Evolutionary conservation across 1,140 invertebrate species (phyloP).

Genomic region (Oppia nitens): DNA sequence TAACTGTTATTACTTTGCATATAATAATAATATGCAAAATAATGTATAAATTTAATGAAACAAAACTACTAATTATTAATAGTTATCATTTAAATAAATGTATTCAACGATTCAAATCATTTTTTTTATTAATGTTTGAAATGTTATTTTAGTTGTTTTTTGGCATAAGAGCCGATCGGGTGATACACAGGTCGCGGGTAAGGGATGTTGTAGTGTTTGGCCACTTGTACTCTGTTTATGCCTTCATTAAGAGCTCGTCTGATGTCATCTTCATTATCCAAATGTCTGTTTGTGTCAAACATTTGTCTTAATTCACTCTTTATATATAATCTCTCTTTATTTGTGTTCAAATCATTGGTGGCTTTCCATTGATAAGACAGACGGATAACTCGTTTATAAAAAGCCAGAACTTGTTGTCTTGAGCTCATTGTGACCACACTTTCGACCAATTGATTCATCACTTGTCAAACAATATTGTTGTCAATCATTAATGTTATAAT

Average conservation of each 20-base stretch:
- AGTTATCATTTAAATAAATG: too few relatives aligned
- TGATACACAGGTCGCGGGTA: slow-evolving; percentile 13
- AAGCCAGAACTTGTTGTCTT: neutral
- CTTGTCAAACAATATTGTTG: too few relatives aligned
- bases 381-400: neutral
- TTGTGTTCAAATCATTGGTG: neutral
- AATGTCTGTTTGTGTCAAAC: neutral
- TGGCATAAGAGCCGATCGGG: slow-evolving; percentile 9
- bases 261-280: neutral
- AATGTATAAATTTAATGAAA: too few relatives aligned
- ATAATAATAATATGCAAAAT: too few relatives aligned
- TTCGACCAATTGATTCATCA: too few relatives aligned
- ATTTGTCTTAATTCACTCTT: neutral
- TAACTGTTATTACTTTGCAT: too few relatives aligned
- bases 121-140: too few relatives aligned
- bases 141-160: too few relatives aligned
- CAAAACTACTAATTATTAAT: too few relatives aligned
- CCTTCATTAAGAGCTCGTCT: slow-evolving; percentile 2
- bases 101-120: too few relatives aligned
- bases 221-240: slow-evolving; percentile 7
- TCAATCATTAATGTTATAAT: too few relatives aligned
- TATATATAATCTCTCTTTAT: slow-evolving; percentile 3
- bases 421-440: too few relatives aligned
- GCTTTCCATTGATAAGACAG: neutral
- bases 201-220: slow-evolving; percentile 11